A percentile compares a stretch with the other conserved stretches of the same genome.
Evolutionary conservation across 2,113 vertebrate species (phyloP).

Genomic region (Cinclus mexicanus): DNA sequence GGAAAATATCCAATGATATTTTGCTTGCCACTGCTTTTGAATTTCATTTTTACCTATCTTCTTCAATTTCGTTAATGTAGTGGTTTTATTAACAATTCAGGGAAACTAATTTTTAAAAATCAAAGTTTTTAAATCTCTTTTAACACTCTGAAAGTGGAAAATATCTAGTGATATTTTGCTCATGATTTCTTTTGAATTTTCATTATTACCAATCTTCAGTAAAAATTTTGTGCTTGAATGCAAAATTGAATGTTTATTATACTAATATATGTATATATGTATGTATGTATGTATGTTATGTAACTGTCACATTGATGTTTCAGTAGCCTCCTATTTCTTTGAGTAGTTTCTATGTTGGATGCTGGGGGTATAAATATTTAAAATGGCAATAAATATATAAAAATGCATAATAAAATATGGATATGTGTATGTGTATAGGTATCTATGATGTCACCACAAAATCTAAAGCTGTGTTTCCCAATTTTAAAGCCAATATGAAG

Average conservation of each 20-base stretch:
- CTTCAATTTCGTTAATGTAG: neutral
- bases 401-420: neutral
- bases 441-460: neutral
- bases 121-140: neutral
- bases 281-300: fast-evolving
- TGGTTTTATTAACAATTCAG: neutral
- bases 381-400: neutral
- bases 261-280: fast-evolving
- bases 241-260: neutral
- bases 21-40: neutral
- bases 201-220: neutral
- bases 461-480: neutral
- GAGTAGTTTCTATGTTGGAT: neutral
- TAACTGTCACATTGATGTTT: neutral
- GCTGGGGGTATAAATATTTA: neutral
- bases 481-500: neutral
- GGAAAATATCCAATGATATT: neutral
- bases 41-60: neutral
- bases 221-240: neutral
- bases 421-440: neutral
- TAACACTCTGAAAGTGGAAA: neutral
- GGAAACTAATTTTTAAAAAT: neutral
- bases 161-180: neutral
- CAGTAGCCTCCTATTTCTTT: neutral
- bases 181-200: neutral